Percentiles rank a stretch among this genome's conserved stretches.
These are phyloP conservation scores for Sciurus carolinensis DNA, from an alignment of 2,797 vertebrate genomes.

Conservation along the genomic window DNA sequence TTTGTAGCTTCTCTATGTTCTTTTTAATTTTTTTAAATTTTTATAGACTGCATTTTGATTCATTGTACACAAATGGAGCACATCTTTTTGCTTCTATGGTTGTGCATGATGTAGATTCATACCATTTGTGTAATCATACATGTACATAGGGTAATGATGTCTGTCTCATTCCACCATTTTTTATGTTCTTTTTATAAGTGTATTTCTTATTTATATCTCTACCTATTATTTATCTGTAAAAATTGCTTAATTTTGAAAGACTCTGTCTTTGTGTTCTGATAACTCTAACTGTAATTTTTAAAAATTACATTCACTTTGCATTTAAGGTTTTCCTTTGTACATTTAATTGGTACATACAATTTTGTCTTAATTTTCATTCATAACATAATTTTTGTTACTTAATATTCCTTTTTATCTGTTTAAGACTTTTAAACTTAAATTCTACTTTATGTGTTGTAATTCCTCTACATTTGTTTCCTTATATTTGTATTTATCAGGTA, in stretches of 20 bases:
- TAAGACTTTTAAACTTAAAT: conserved; percentile 25
- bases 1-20: too few species aligned
- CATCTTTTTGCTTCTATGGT: too few species aligned
- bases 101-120: too few species aligned
- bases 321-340: conserved; percentile 47
- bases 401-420: background rate
- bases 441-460: background rate
- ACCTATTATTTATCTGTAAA: conserved; percentile 33
- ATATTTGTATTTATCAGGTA: background rate
- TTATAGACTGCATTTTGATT: too few species aligned
- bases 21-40: too few species aligned
- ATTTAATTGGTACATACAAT: background rate
- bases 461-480: background rate
- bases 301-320: background rate
- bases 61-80: too few species aligned
- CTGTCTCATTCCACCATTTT: too few species aligned
- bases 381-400: background rate
- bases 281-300: background rate
- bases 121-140: too few species aligned
- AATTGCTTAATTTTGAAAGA: conserved; percentile 2
- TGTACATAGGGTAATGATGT: too few species aligned
- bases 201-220: conserved; percentile 16
- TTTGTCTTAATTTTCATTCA: conserved; percentile 34
- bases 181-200: too few species aligned
- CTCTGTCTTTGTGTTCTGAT: conserved; percentile 4